Base-by-base conservation (phyloP, 2,113 vertebrate genomes). In the Trogon melanurus region DNA sequence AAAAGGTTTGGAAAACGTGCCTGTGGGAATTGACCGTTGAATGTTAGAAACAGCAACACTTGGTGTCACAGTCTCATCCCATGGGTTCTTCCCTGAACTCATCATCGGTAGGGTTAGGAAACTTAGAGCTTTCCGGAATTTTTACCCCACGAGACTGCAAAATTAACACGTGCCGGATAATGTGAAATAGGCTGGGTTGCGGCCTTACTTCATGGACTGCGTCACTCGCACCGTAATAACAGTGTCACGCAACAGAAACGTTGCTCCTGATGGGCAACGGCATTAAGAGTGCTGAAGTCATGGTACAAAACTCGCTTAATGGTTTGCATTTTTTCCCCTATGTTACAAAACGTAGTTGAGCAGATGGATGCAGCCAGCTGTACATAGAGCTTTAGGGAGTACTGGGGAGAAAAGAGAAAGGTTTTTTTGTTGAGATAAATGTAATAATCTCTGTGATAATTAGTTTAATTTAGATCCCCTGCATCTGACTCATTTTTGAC, bases 361-460 rank as follows among this genome's bases (percentile, higher is more conserved):
- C 98, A 98, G 98, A 99, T 99, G 98, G 98, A 96, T 95, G 92
- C 94, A 94, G 96, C 90, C 98, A 96, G 96, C 97, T 96, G 97
- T 98, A 98, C 93, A 93, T 83, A 92, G 90, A 97, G 85, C 96
- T 98, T 97, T 96, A 96, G 96, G 87, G 94, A 95, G 85, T 87
- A 88, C 87, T 93, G 96, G 91, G 89, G 74, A 93, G 95, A 81
- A 93, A 93, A 91, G 53, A 85, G 79, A 94, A 79, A 85, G 80
- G 25, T 17, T 73, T 97, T 96, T 97, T 96, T 79, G 93, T 91
- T 88, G 88, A 89, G 71, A 96, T 79, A 93, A 97, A 98, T 97
- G 95, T 97, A 96, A 95, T 98, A 97, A 98, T 98, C 97, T 98
- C 95, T 95, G 96, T 97, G 96, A 96, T 98, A 98, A 98, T 98